Conservation (phyloP, 2,797 vertebrate genomes). For the Dryobates pubescens region DNA sequence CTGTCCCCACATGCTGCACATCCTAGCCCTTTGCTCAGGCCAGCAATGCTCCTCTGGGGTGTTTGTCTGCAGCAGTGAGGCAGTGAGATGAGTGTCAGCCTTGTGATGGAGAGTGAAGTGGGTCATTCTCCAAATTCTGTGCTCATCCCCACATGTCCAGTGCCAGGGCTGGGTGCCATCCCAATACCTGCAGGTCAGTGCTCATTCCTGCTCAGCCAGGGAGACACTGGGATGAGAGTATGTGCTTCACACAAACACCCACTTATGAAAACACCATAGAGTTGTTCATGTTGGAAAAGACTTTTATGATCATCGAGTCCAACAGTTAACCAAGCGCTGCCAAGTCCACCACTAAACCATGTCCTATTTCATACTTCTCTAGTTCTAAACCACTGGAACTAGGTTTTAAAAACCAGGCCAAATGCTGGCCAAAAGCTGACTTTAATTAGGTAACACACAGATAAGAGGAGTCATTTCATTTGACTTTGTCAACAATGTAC, state of each 20-base stretch:
- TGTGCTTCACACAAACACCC: background rate
- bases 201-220: no score
- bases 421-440: background rate
- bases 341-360: no score
- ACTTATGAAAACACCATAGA: no score
- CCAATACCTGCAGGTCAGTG: no score
- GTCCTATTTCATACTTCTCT: no score
- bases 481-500: background rate
- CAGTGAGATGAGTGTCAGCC: background rate
- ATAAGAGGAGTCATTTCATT: background rate
- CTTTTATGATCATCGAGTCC: no score
- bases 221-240: accelerated
- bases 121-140: accelerated
- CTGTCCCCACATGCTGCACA: accelerated
- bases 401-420: background rate
- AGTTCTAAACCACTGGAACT: no score
- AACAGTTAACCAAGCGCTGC: no score
- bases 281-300: no score
- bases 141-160: background rate
- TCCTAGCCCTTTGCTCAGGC: background rate
- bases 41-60: background rate
- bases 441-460: background rate
- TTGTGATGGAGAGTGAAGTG: background rate
- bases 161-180: background rate
- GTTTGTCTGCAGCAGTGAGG: accelerated